Evolutionary conservation across 2,888 invertebrate species (phyloP), one percentile per base, ranked within the genome.

Genomic region (Cataglyphis livida): DNA sequence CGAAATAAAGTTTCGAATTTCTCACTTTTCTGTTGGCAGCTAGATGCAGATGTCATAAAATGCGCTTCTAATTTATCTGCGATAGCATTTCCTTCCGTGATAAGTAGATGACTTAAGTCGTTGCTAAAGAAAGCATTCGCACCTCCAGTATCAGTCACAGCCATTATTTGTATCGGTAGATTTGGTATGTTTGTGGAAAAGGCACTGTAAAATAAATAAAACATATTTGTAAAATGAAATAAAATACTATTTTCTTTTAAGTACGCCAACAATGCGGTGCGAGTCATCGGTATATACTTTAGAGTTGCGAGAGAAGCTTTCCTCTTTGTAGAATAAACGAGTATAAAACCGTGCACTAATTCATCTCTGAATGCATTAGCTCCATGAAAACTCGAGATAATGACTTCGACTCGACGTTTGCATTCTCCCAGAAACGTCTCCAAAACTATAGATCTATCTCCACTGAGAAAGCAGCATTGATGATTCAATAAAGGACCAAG

Each of bases 181-280:
- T 98, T 98, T 88, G 98, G 98, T 95, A 98, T 98, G 96, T 98
- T 98, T 96, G 97, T 97, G 25, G 98, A 98, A 95, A 98, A 98
- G 75, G 98, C 98, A 94, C 98, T 98, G 94, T 15, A 15, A 32
- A 51, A 86, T 9, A 32, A n/a, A 62, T 28, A 28, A 1, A 7
- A 18, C 15, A 18, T 15, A 66, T 5, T 21, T 68, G 21, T 9
- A n/a, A 38, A 41, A 18, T 38, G 12, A 32, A 66, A 82, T 70
- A 64, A 76, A 21, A 38, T 38, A 18, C 0, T 32, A 35, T 66
- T 41, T 48, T 57, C 5, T n/a, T 15, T 48, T 25, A 18, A 12
- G 28, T 57, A 25, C 18, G 25, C 9, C 6, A 41, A 18, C 0
- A 25, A 38, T 15, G n/a, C 25, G 7, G 28, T 38, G 9, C 44